Evolutionary conservation across 2,113 vertebrate genomes (phyloP).

Genomic region (Chamaetylas fuelleborni): DNA sequence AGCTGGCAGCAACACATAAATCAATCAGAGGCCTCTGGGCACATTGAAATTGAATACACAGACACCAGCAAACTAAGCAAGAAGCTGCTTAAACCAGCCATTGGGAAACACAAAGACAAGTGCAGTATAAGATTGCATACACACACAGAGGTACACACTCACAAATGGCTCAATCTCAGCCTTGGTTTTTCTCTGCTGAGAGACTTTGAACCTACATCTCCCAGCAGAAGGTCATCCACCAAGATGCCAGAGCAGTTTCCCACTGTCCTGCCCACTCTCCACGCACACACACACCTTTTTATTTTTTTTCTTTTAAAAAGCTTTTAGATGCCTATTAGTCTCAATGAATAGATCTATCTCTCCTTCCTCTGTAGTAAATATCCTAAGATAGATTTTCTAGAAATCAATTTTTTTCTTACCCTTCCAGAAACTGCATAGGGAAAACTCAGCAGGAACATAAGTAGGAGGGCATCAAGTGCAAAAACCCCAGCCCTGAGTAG

Average conservation of each 20-base stretch:
- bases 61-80: background rate
- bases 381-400: background rate
- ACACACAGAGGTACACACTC: background rate
- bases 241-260: background rate
- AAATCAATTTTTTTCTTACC: background rate
- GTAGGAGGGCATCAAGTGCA: background rate
- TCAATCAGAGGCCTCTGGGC: constrained; percentile 33
- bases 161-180: background rate
- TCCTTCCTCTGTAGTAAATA: background rate
- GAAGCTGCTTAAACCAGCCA: background rate
- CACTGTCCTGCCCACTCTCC: background rate
- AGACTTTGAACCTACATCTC: background rate
- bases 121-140: background rate
- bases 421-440: background rate
- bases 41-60: background rate
- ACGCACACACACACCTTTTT: background rate
- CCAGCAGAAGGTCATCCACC: background rate
- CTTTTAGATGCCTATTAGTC: background rate
- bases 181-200: background rate
- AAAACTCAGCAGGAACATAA: background rate
- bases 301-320: background rate
- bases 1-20: constrained; percentile 45
- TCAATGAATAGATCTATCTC: background rate
- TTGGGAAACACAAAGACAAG: constrained; percentile 12
- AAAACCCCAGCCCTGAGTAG: background rate